Evolutionary conservation across 2,113 vertebrate genomes (phyloP), one percentile per base, ranked within the genome.

Genomic region (Chloropsis cyanopogon): DNA sequence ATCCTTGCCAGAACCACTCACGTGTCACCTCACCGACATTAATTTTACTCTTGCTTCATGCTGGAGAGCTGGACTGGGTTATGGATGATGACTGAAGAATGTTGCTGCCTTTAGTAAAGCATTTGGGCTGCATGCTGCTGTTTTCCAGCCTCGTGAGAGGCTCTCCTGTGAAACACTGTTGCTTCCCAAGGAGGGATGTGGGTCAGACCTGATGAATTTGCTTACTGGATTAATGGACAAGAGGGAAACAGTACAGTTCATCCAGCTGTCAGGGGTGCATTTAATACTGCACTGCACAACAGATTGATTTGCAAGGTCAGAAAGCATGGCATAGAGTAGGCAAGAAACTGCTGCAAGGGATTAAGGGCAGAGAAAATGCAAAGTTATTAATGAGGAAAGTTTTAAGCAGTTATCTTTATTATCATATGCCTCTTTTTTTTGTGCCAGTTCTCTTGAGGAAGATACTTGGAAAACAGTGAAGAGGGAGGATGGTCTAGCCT

Each of bases 201-300:
- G 89, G 72, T 94, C 86, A 94, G 56, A 95, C 56, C 79, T 91
- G 65, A 65, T 69, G 86, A 64, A 76, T 93, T 78, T 72, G 11
- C 69, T 86, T 50, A 35, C 41, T 65, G 50, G 54, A 86, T 90
- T 86, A 90, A n/a, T 41, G 57, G 70, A 59, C 7, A 29, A 79
- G 49, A 16, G 31, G 47, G 18, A 78, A 90, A 33, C 4, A 53
- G 44, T 26, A 42, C 2, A 12, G 66, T 75, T 92, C 72, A 92
- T 78, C 39, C 64, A 83, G 60, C 53, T 94, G 68, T 70, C 60
- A 57, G 64, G 59, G 50, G 35, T 69, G 33, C 31, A 81, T 83
- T 94, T 86, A 86, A 68, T 77, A 70, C 33, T 0, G 0, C 70
- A 44, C 28, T 77, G 50, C 56, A 83, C 4, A 4, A 81, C 29